Evolutionary conservation across 2,113 vertebrate genomes (phyloP).

Genomic region (Synodontis membranacea): DNA sequence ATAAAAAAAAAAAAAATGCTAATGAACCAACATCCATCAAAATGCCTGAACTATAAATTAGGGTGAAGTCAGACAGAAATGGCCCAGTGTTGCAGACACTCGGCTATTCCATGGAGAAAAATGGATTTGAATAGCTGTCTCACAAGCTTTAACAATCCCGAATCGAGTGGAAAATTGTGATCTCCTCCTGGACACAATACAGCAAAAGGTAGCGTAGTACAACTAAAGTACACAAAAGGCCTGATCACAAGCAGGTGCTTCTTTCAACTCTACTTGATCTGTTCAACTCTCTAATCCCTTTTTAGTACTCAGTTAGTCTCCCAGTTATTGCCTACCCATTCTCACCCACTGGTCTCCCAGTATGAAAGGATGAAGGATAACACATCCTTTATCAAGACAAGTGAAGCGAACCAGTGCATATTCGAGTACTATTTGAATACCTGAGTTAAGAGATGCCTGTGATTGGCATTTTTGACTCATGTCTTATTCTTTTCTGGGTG

Average conservation of each 20-base stretch:
- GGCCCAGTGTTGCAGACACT: background rate
- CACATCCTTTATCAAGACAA: background rate
- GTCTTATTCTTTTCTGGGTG: background rate
- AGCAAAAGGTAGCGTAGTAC: background rate
- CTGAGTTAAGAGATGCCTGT: background rate
- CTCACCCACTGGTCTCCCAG: background rate
- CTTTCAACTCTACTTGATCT: conserved; percentile 9
- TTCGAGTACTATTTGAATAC: background rate
- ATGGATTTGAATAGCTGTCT: conserved; percentile 2
- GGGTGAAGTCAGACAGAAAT: background rate
- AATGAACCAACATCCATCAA: conserved; percentile 6
- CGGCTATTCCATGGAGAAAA: background rate
- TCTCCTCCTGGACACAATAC: background rate
- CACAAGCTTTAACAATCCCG: background rate
- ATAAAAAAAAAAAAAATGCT: conserved; percentile 14
- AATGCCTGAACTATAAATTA: conserved; percentile 7
- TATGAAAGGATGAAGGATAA: background rate
- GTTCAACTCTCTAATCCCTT: background rate
- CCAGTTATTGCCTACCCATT: background rate
- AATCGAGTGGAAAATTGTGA: background rate
- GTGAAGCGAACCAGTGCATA: background rate
- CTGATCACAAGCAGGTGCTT: conserved; percentile 36
- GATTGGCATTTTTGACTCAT: background rate
- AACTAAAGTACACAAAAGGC: background rate
- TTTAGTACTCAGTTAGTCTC: background rate